Conservation (phyloP, 1,140 invertebrate species). For the Olivierus martensii region DNA sequence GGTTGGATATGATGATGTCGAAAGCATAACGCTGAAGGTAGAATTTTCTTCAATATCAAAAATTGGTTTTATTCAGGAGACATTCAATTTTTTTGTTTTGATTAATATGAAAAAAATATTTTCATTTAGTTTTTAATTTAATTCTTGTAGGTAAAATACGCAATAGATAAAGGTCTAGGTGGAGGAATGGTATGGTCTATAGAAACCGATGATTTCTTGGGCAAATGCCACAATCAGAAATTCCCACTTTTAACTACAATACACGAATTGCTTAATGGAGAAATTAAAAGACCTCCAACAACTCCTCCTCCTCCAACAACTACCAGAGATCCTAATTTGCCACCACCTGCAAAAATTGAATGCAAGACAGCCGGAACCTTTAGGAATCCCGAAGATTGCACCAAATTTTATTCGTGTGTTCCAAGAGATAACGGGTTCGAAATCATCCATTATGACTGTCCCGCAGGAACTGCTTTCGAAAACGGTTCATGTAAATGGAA, state of each 20-base stretch:
- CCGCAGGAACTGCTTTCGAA: constrained; percentile 2
- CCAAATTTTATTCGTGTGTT: constrained; percentile 14
- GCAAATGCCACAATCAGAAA: constrained; percentile 16
- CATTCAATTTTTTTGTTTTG: too few relatives aligned
- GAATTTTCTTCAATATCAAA: not conserved
- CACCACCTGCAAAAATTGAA: not conserved
- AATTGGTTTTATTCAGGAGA: too few relatives aligned
- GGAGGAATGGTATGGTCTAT: constrained; percentile 48
- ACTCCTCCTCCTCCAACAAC: too few relatives aligned
- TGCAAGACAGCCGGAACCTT: constrained; percentile 2
- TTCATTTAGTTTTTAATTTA: not conserved
- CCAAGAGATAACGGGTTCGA: not conserved
- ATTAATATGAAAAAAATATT: too few relatives aligned
- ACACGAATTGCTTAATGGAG: too few relatives aligned
- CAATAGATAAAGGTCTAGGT: constrained; percentile 27
- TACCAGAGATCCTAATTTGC: too few relatives aligned
- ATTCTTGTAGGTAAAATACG: constrained; percentile 27
- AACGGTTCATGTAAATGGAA: too few relatives aligned
- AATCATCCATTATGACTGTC: constrained; percentile 5
- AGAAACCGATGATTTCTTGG: constrained; percentile 43
- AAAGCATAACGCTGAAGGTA: constrained; percentile 30
- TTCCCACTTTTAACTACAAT: too few relatives aligned
- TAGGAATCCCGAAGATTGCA: constrained; percentile 9
- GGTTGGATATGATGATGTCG: constrained; percentile 34
- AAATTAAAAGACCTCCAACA: too few relatives aligned